A percentile compares a stretch with the other conserved stretches of the same genome.
Evolutionary conservation across 2,888 invertebrate genomes (phyloP).

Genomic region (Serripes groenlandicus): DNA sequence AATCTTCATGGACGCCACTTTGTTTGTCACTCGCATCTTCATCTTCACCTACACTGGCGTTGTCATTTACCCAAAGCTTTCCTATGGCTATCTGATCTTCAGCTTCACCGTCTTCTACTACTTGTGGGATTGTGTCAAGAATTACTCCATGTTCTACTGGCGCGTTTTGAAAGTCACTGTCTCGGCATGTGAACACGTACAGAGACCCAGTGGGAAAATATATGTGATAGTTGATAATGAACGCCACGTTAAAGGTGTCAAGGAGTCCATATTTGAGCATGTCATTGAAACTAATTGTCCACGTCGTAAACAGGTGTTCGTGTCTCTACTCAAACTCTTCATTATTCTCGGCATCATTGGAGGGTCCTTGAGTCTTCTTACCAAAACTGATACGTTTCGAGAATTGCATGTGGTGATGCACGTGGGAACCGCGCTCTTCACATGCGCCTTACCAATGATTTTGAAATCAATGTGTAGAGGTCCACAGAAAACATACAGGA

Average conservation of each 20-base stretch:
- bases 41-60: conserved; percentile 69
- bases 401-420: conserved; percentile 64
- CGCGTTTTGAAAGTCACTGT: conserved; percentile 39
- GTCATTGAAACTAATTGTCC: conserved; percentile 60
- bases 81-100: conserved; percentile 68
- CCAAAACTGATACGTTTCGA: conserved; percentile 52
- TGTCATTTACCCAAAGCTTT: conserved; percentile 58
- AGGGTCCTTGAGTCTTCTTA: conserved; percentile 56
- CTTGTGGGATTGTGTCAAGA: conserved; percentile 45
- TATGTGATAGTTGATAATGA: background rate
- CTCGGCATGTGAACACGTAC: conserved; percentile 25
- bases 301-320: conserved; percentile 56
- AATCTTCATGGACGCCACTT: conserved; percentile 63
- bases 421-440: conserved; percentile 65
- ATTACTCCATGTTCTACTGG: conserved; percentile 43
- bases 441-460: conserved; percentile 66
- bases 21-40: conserved; percentile 57
- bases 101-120: conserved; percentile 60
- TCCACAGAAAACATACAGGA: conserved; percentile 2
- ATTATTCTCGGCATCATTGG: conserved; percentile 54
- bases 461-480: conserved; percentile 48
- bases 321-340: conserved; percentile 52
- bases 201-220: conserved; percentile 9
- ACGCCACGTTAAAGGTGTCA: conserved; percentile 17
- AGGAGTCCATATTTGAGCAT: conserved; percentile 43